Conservation (phyloP, 1,140 invertebrate genomes). For the Bombyx mori region ASM3026992v2 NC_085131.1:14577501-14578000, state of each 20-base stretch:
- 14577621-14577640: too few species aligned
- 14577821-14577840: too few species aligned
- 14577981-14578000: too few species aligned
- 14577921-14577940: too few species aligned
- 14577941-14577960: too few species aligned
- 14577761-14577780: conserved; percentile 34
- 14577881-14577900: too few species aligned
- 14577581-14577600: conserved; percentile 38
- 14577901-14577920: too few species aligned
- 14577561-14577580: conserved; percentile 39
- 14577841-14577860: too few species aligned
- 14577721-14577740: conserved; percentile 28
- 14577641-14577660: conserved; percentile 18
- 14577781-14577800: too few species aligned
- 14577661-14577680: conserved; percentile 27
- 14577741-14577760: conserved; percentile 27
- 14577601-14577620: conserved; percentile 34
- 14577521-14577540: conserved; percentile 28
- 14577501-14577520: conserved; percentile 29
- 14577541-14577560: conserved; percentile 34
- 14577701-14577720: conserved; percentile 30
- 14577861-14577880: too few species aligned
- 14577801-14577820: conserved; percentile 29
- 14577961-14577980: too few species aligned
- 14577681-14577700: conserved; percentile 27